Evolutionary conservation across 2,797 vertebrate genomes (phyloP), one percentile per base, ranked within the genome.

Genomic region (Odontamblyopus lacepedii): DNA sequence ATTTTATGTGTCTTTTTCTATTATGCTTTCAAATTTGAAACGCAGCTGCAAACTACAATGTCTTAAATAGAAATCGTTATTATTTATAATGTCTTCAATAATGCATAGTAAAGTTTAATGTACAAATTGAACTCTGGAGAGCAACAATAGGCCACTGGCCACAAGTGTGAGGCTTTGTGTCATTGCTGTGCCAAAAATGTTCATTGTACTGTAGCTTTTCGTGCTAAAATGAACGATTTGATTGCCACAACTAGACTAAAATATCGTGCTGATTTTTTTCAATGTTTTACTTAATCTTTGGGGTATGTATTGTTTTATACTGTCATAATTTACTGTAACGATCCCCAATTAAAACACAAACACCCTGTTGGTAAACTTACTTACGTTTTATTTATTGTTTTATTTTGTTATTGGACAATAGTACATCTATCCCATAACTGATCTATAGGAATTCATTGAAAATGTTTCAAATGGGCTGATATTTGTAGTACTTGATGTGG

Each of bases 271-370:
- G 53, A 53, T 69, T 65, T 66, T 71, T 67, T 71, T 60, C 55
- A n/a, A 70, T 35, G 65, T 27, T 75, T 23, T 32, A 77, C 69
- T 73, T 77, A 74, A 83, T 76, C 87, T 70, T 85, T 69, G 56
- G 44, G 53, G 50, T 82, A 77, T 81, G 80, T 84, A 65, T 74
- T 30, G 13, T 81, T 80, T 86, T 82, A 61, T 71, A 82, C 81
- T 76, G 27, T 77, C 6, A n/a, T 53, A 51, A 55, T 85, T 81
- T 82, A 62, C 59, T 79, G 32, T 77, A 81, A 65, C 72, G 77
- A 78, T 84, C 76, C 83, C 79, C 69, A 91, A 87, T 89, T 83
- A 88, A 83, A 81, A 41, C 3, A 78, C 77, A 63, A 12, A 65
- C 57, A 29, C 23, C 12, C 57, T 30, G 11, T 60, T 60, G 5